Evolutionary conservation across 2,888 invertebrate species (phyloP), one percentile per base, ranked within the genome.

Genomic region (Pandemis heparana): DNA sequence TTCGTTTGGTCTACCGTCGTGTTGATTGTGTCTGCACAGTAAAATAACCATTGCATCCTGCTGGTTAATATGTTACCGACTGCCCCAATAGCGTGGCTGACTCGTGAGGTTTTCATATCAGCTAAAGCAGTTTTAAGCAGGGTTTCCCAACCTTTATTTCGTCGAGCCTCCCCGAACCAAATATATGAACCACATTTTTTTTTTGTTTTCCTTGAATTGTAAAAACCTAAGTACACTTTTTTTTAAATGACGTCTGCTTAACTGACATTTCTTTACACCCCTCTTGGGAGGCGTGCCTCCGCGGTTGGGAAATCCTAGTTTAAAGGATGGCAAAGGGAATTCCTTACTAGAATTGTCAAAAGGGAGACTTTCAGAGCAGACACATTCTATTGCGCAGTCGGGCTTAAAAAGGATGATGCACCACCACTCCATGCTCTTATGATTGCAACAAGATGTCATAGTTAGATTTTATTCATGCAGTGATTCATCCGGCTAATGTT

Each of bases 1-100:
- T 94, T 94, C 0, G 92, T 92, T 1, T 84, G 85, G 78, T 93
- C 94, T 18, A 93, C 91, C 0, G 94, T 92, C 3, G 89, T 80
- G 83, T 89, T 85, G 79, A 94, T 87, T n/a, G 93, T 87, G 70
- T 94, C 94, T 94, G 87, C 23, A 56, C 76, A 78, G 76, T 74
- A 79, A 69, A 77, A 16, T 48, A 64, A 68, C 66, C 70, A 68
- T 48, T 7, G 39, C 5, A n/a, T 14, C 8, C 39, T 60, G 32
- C n/a, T 60, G 12, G 23, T 23, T 8, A 12, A 53, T 1, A 8
- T 53, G 8, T 8, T 23, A 2, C 23, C 23, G 56, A 56, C 12
- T 56, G 56, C 56, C 23, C 12, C 23, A 23, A 10, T 56, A 18
- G 0, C 53, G 14, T 53, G 53, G 7, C 18, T 18, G n/a, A 48